A percentile compares a stretch with the other conserved stretches of the same genome.
Conservation (phyloP, 2,888 invertebrate genomes). For the Odontocolon sp. region DNA sequence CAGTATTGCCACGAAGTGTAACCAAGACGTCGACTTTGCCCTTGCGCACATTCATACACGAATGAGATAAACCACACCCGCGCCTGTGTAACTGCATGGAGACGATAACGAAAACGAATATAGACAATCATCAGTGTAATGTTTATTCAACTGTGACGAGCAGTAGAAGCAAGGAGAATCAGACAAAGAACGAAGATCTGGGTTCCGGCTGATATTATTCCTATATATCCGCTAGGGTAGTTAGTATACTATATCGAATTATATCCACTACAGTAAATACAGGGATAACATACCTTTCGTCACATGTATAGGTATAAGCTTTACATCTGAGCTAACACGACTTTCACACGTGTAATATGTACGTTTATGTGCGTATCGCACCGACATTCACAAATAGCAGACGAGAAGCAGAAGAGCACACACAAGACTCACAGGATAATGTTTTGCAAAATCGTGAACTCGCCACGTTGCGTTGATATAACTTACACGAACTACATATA, state of each 20-base stretch:
- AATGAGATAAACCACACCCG: no score
- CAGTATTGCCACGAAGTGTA: no score
- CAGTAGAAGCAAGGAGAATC: neutral
- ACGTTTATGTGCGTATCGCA: neutral
- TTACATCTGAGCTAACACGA: no score
- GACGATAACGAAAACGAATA: neutral
- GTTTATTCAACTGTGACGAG: neutral
- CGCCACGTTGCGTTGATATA: conserved; percentile 38
- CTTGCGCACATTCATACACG: no score
- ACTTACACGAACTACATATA: conserved; percentile 50
- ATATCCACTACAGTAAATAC: no score
- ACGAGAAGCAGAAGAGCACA: conserved; percentile 6
- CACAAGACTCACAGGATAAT: conserved; percentile 36
- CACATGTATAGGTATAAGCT: no score
- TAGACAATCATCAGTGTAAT: conserved; percentile 23
- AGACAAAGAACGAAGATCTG: no score
- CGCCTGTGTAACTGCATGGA: neutral
- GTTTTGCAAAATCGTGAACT: conserved; percentile 50
- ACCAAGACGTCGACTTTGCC: no score
- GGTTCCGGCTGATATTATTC: no score
- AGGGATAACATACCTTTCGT: no score
- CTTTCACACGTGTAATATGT: neutral
- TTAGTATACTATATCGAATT: no score
- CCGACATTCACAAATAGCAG: neutral
- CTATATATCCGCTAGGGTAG: no score